A percentile compares a stretch with the other conserved stretches of the same genome.
phyloP scores from a whole-genome alignment of 2,797 vertebrate genomes.

The Telmatherina bonti region DNA sequence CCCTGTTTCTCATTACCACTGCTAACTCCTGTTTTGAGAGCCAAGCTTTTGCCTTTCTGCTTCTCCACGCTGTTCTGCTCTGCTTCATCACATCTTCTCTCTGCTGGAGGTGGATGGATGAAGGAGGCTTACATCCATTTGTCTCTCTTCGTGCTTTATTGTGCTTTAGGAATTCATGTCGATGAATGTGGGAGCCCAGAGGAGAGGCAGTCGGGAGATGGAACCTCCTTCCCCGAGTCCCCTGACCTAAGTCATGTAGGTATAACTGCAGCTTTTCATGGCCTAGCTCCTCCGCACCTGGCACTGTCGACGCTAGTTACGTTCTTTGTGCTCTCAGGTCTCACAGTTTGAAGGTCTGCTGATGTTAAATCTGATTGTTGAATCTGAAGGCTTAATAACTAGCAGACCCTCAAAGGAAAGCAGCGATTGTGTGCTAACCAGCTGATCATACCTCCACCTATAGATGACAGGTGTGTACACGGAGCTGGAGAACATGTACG shows the following conservation, averaged over 20 bases:
- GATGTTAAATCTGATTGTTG: not conserved
- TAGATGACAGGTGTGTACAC: conserved; percentile 98
- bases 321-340: conserved; percentile 45
- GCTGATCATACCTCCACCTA: conserved; percentile 75
- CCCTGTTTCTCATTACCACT: conserved; percentile 36
- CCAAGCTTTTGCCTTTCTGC: conserved; percentile 37
- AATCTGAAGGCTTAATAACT: conserved; percentile 1
- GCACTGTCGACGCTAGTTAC: conserved; percentile 40
- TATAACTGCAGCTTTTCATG: conserved; percentile 58
- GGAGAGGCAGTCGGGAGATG: conserved; percentile 96
- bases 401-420: conserved; percentile 60
- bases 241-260: conserved; percentile 93
- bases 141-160: conserved; percentile 76
- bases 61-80: conserved; percentile 41
- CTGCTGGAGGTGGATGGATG: conserved; percentile 50
- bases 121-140: conserved; percentile 44
- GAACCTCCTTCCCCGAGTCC: conserved; percentile 97
- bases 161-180: conserved; percentile 87
- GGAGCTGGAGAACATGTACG: conserved; percentile 90
- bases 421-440: conserved; percentile 61
- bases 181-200: conserved; percentile 88
- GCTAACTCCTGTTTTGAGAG: conserved; percentile 30
- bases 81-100: conserved; percentile 57
- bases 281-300: conserved; percentile 28
- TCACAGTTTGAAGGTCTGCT: conserved; percentile 69